Evolutionary conservation across 2,113 vertebrate genomes (phyloP).

Genomic region (Lagopus leucura): DNA sequence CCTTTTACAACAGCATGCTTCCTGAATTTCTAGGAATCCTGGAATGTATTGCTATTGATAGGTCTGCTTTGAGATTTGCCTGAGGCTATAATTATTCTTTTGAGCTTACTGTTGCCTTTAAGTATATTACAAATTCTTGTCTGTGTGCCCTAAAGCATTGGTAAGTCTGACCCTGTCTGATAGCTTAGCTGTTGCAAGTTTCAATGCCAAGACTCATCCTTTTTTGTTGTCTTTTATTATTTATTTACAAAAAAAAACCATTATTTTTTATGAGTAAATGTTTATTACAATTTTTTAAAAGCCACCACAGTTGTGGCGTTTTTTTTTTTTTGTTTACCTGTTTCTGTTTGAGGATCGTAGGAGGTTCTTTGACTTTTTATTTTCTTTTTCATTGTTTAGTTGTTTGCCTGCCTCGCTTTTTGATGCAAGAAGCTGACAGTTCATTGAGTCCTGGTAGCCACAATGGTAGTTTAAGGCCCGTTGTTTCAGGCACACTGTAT

Average conservation of each 20-base stretch:
- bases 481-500: conserved; percentile 12
- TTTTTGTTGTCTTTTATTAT: background rate
- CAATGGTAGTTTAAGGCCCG: background rate
- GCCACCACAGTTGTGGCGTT: background rate
- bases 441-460: background rate
- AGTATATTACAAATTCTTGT: background rate
- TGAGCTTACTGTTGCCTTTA: background rate
- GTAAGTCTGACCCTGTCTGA: background rate
- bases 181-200: background rate
- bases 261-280: background rate
- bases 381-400: background rate
- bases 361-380: background rate
- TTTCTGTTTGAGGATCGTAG: background rate
- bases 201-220: background rate
- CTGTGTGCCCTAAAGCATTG: background rate
- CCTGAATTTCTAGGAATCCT: background rate
- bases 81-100: background rate
- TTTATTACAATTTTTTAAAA: background rate
- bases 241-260: background rate
- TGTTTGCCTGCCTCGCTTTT: background rate
- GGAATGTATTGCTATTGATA: background rate
- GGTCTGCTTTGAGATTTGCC: background rate
- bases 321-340: background rate
- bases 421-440: accelerated
- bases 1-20: background rate